Evolutionary conservation across 2,888 invertebrate species (phyloP), one percentile per base, ranked within the genome.

Genomic region (Drosophila pseudotalamancana): DNA sequence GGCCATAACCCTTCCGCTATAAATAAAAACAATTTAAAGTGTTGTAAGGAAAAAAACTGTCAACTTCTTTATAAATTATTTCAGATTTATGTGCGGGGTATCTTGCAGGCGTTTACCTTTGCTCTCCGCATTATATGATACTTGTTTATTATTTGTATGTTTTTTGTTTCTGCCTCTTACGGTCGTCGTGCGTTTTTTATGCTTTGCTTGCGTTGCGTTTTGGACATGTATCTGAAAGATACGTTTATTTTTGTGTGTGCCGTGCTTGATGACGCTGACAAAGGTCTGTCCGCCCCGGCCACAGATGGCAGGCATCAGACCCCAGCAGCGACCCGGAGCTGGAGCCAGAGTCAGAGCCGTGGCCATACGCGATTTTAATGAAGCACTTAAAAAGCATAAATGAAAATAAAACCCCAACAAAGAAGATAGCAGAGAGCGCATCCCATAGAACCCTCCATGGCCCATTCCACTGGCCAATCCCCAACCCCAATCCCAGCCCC

Each of bases 321-420:
- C 63, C 62, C 64, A 46, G 45, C 48, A 54, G 62, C 72, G 66
- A 56, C 56, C 42, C 63, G 54, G 54, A 53, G 50, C 70, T 82
- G 65, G 61, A 45, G 69, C 70, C 73, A 71, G n/a, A n/a, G n/a
- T n/a, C n/a, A n/a, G n/a, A 53, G 50, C 70, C 85, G 65, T 63
- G 46, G 69, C 70, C 73, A 71, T 88, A 85, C 84, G 84, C 84
- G 87, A 74, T 83, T 83, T 83, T 83, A 83, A 83, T 83, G 83
- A 83, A 83, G 83, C 88, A 86, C 88, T 83, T 83, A 88, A 83
- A 88, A 82, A 86, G 83, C 88, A 86, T 87, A 87, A 86, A 87
- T 86, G 76, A 87, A 85, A 88, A 88, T 86, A 81, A 81, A 80
- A 87, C 69, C 60, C 74, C 87, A 84, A 66, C 77, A 86, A 79